Evolutionary conservation across 2,888 invertebrate species (phyloP), one percentile per base, ranked within the genome.

Genomic region (Anticlea derivata): DNA sequence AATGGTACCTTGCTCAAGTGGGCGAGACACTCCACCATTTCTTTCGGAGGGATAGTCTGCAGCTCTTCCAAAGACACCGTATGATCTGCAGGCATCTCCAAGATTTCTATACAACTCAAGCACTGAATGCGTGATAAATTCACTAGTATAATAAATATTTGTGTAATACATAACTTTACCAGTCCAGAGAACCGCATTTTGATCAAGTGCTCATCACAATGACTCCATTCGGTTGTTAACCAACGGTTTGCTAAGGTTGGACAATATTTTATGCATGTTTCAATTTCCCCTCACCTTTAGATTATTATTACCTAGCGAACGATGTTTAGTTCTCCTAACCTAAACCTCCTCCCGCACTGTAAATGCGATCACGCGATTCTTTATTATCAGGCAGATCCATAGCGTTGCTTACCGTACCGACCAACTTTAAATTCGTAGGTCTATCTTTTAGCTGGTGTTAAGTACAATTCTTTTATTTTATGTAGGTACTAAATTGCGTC

Each of bases 1-100:
- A 90, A 46, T 30, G 72, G 70, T 7, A 78, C 70, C 50, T 71
- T 83, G 1, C 83, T 81, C 5, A 91, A 58, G 47, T 86, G 83
- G 1, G 76, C 66, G 1, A 89, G 33, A 53, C 90, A 91, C 30
- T 78, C 67, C 6, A 80, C 60, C n/a, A 85, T 65, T 7, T 86
- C 82, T 51, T 80, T 72, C 1, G 78, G 70, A 26, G 58, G 51
- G 46, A 83, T 70, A 7, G 72, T 63, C 58, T 79, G 61, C 33
- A 90, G 52, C 12, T 82, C 74, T 2, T 45, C 22, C 1, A 75
- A 37, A 0, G 73, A 58, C 5, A 78, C 26, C 24, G 67, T 77
- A 4, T 50, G 70, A 22, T 74, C 65, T 2, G 68, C 56, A 0
- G 81, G 68, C 5, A 76, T 31, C 27, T 79, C 68, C 6, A 80